phyloP scores from a whole-genome alignment of 53 echinoderm and acorn worm genomes.

The Astropecten irregularis region DNA sequence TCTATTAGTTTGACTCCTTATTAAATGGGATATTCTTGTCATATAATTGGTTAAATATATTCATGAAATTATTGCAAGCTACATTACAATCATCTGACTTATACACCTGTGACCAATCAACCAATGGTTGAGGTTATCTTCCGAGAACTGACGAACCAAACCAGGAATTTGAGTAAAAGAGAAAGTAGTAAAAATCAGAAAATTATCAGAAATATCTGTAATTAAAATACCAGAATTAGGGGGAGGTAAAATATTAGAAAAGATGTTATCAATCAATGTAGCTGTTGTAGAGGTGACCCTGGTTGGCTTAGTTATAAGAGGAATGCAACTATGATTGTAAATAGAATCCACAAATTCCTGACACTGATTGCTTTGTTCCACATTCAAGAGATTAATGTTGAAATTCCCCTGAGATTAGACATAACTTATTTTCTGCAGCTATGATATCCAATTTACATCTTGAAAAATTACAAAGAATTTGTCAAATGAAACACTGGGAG shows the following conservation, averaged over 20 bases:
- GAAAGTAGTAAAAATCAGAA: background rate
- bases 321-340: background rate
- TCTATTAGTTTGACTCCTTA: background rate
- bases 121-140: background rate
- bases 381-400: too few relatives aligned
- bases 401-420: background rate
- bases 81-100: background rate
- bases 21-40: background rate
- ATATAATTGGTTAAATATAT: background rate
- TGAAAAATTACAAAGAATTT: background rate
- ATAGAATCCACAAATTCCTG: background rate
- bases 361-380: background rate
- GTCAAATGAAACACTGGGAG: background rate
- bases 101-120: background rate
- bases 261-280: background rate
- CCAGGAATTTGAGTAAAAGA: background rate
- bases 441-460: background rate
- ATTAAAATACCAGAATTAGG: background rate
- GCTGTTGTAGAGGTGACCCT: background rate
- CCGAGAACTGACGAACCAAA: background rate
- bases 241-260: background rate
- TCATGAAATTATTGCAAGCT: background rate
- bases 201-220: too few relatives aligned
- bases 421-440: background rate
- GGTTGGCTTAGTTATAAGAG: background rate